Conservation (phyloP, 1,140 invertebrate species). For the Apis dorsata region DNA sequence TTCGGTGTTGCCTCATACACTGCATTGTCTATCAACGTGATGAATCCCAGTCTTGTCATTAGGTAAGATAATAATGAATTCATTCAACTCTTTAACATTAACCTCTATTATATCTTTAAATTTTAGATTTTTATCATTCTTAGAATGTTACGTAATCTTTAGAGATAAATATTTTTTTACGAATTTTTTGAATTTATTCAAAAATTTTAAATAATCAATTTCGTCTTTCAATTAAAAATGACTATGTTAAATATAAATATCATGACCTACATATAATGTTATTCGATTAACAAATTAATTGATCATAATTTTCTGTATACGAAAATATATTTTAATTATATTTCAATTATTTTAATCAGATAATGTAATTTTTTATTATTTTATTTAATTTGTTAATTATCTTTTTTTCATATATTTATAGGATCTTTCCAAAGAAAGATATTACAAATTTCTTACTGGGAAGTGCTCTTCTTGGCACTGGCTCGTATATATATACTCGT, state of each 20-base stretch:
- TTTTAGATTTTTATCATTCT: neutral
- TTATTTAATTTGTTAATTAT: conserved; percentile 7
- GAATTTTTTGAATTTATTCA: neutral
- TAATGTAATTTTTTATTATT: neutral
- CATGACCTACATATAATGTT: neutral
- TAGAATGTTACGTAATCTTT: conserved; percentile 34
- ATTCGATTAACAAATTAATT: neutral
- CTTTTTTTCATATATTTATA: neutral
- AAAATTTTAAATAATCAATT: neutral
- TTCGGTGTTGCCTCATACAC: conserved; percentile 83
- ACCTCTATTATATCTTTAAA: neutral
- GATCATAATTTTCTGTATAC: neutral
- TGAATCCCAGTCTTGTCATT: conserved; percentile 83
- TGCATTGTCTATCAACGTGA: conserved; percentile 84
- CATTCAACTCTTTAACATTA: neutral
- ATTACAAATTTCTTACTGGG: conserved; percentile 82
- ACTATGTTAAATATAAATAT: neutral
- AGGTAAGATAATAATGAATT: conserved; percentile 74
- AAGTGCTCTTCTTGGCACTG: conserved; percentile 82
- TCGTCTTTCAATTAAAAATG: neutral
- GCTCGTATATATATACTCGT: conserved; percentile 84
- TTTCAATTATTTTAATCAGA: neutral
- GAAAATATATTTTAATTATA: neutral
- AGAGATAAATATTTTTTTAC: neutral
- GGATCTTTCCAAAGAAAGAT: conserved; percentile 82